Base-by-base conservation (phyloP, 2,113 vertebrate species). In the Picathartes gymnocephalus region DNA sequence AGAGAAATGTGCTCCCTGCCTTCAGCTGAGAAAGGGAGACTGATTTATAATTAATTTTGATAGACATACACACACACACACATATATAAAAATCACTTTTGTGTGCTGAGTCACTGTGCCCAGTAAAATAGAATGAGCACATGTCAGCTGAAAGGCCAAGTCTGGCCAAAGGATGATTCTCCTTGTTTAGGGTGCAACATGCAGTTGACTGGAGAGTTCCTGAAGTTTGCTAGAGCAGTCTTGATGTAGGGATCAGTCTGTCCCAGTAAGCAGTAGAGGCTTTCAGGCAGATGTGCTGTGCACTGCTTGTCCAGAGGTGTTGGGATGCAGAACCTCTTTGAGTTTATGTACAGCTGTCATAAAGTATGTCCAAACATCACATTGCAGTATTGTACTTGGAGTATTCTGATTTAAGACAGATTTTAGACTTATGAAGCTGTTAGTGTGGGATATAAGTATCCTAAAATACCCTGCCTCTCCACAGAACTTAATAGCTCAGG, bases 61-160 rank as follows among this genome's bases (percentile, higher is more conserved):
- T 61, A 25, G 19, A 42, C 4, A 12, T 7, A 33, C 0, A 27
- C 10, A 19, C 4, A 22, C 13, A 14, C 1, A 8, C 2, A 11
- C 1, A 2, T 2, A 11, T 4, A 6, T 2, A 23, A 4, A 25
- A 45, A 30, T 51, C 7, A 4, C 1, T 8, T 47, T 69, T 33
- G 14, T 57, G 19, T 86, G 8, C 11, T 64, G 86, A 39, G 28
- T 76, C 5, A 2, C 35, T 61, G 35, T 47, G 31, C 42, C 3
- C 15, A 54, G 25, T 82, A 23, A 62, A 86, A n/a, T 24, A 80
- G 56, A 84, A 47, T 58, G 14, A 68, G 9, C 3, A 7, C 57
- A 14, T 50, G 12, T 72, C 23, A 39, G 30, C 39, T 60, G 37
- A 69, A 77, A 73, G 66, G 44, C 57, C 31, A 44, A 19, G 30